These are phyloP conservation scores for Chlorops oryzae DNA, from an alignment of 1,140 invertebrate species.

Conservation along the genomic window DNA sequence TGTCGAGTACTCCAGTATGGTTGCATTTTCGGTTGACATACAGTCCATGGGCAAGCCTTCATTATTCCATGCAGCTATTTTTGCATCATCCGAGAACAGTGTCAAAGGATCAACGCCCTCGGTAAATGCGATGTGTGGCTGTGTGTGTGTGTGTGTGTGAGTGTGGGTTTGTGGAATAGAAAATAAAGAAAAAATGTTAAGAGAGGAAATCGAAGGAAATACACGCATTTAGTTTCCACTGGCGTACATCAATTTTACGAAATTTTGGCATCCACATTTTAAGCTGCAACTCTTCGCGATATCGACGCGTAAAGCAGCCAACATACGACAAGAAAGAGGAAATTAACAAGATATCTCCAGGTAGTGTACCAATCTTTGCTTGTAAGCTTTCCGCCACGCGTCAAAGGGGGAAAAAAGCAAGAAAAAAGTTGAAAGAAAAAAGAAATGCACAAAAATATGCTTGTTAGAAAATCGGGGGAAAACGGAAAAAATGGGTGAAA, in stretches of 20 bases:
- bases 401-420: slow-evolving; percentile 37
- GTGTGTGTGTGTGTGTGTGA: slow-evolving; percentile 38
- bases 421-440: slow-evolving; percentile 30
- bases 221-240: background rate
- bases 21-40: slow-evolving; percentile 94
- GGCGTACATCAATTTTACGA: slow-evolving; percentile 50
- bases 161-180: too few relatives aligned
- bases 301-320: slow-evolving; percentile 86
- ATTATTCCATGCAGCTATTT: slow-evolving; percentile 91
- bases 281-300: slow-evolving; percentile 74
- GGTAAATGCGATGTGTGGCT: slow-evolving; percentile 74
- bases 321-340: slow-evolving; percentile 94
- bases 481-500: background rate
- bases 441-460: background rate
- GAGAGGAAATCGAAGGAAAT: background rate
- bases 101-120: slow-evolving; percentile 72
- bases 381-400: slow-evolving; percentile 46
- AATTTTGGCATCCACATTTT: slow-evolving; percentile 62
- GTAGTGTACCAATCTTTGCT: slow-evolving; percentile 66
- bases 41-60: slow-evolving; percentile 86
- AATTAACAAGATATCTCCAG: slow-evolving; percentile 84
- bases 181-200: slow-evolving; percentile 13
- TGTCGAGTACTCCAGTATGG: slow-evolving; percentile 82
- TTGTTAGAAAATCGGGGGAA: background rate
- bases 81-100: slow-evolving; percentile 84